These are phyloP conservation scores for Trichogramma dendrolimi DNA, from an alignment of 2,888 invertebrate species.

Conservation along the genomic window DNA sequence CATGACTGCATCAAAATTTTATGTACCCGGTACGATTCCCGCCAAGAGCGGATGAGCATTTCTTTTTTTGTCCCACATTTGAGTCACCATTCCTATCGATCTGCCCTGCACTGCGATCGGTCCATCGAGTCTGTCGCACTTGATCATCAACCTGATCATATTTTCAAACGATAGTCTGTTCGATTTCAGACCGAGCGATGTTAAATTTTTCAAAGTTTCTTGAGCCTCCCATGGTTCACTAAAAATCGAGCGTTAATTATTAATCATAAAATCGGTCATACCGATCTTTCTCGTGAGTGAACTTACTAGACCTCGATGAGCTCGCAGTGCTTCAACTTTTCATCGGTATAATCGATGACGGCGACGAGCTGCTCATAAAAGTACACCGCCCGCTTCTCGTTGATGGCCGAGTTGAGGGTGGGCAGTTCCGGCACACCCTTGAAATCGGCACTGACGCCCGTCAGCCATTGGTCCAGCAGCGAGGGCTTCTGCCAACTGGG, in stretches of 20 bases:
- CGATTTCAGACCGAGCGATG: constrained; percentile 60
- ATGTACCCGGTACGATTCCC: constrained; percentile 76
- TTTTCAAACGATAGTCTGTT: constrained; percentile 66
- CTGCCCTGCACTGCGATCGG: constrained; percentile 19
- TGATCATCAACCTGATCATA: constrained; percentile 76
- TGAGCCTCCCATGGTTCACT: constrained; percentile 70
- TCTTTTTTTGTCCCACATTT: constrained; percentile 17
- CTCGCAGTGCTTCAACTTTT: constrained; percentile 70
- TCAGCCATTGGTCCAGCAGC: background rate
- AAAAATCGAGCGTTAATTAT: constrained; percentile 38
- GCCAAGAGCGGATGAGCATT: constrained; percentile 69
- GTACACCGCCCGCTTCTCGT: constrained; percentile 56
- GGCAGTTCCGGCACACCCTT: constrained; percentile 36
- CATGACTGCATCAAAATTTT: background rate
- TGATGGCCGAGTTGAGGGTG: constrained; percentile 6
- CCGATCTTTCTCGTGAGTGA: no score
- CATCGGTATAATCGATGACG: constrained; percentile 71
- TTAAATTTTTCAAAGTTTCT: constrained; percentile 61
- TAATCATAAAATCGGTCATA: no score
- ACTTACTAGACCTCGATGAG: constrained; percentile 83
- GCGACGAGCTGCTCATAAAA: constrained; percentile 79
- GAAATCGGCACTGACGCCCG: constrained; percentile 12
- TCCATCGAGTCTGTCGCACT: constrained; percentile 68
- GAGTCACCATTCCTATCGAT: constrained; percentile 12
- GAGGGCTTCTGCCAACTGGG: constrained; percentile 35